Conservation (phyloP, 37 sponge, comb jelly and placozoan genomes). For the Cliona cf. orientalis region DNA sequence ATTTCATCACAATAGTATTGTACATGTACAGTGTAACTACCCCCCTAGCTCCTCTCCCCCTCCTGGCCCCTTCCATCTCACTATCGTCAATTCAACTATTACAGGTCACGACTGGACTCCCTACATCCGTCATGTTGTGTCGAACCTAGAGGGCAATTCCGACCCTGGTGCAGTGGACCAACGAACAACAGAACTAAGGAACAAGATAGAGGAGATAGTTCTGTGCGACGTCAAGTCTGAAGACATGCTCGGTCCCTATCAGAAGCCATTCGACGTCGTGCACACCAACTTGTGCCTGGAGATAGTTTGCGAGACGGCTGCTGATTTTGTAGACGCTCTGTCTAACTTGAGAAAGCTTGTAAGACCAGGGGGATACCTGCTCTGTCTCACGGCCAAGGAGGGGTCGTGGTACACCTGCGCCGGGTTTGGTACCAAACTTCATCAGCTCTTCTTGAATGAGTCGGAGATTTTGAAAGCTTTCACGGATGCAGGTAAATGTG, state of each 20-base stretch:
- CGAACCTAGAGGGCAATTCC: background rate
- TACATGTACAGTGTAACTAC: too few species aligned
- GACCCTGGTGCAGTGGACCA: background rate
- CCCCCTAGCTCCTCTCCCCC: too few species aligned
- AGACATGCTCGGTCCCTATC: background rate
- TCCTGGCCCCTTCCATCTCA: too few species aligned
- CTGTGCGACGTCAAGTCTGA: constrained; percentile 5
- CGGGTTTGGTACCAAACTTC: background rate
- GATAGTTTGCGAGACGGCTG: constrained; percentile 2
- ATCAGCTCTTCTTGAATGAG: constrained; percentile 5
- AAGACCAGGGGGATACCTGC: constrained; percentile 16
- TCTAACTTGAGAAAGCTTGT: background rate
- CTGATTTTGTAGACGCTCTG: background rate
- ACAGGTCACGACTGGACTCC: constrained; percentile 24
- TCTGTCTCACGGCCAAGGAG: constrained; percentile 19
- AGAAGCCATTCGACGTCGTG: constrained; percentile 3
- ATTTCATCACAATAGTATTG: too few species aligned
- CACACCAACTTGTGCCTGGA: constrained; percentile 31
- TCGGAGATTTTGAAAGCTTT: constrained; percentile 4
- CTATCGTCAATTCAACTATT: too few species aligned
- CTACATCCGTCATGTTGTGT: constrained; percentile 19
- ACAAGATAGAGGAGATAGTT: constrained; percentile 4
- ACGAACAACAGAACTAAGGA: constrained; percentile 2
- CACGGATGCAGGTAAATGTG: constrained; percentile 11
- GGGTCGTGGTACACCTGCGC: constrained; percentile 26